These are phyloP conservation scores for Andrena bucephala DNA, from an alignment of 2,888 invertebrate genomes.

Conservation along the genomic window DNA sequence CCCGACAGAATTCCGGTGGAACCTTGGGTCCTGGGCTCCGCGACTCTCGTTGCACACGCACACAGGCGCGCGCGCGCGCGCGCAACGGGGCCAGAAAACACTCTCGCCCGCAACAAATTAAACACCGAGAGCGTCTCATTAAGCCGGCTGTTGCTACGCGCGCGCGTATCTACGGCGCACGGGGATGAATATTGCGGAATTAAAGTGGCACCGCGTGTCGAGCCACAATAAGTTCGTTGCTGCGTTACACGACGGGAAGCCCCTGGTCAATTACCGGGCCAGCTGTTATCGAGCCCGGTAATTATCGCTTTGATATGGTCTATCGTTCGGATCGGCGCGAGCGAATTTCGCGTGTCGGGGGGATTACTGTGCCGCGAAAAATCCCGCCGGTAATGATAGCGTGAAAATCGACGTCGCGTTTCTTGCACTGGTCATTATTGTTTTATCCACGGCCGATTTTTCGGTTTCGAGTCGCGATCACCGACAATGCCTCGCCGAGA, in stretches of 20 bases:
- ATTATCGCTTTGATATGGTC: constrained; percentile 56
- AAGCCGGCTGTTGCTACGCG: constrained; percentile 26
- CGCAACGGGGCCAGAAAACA: not conserved
- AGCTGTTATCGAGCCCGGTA: constrained; percentile 46
- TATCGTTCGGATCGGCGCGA: constrained; percentile 27
- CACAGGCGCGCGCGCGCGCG: not conserved
- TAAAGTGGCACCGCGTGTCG: constrained; percentile 42
- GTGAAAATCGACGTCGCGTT: not conserved
- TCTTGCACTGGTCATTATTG: not conserved
- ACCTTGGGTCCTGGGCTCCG: constrained; percentile 1
- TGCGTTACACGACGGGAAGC: constrained; percentile 32
- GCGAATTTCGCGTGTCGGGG: constrained; percentile 17
- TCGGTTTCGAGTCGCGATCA: not conserved
- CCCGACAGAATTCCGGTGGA: constrained; percentile 45
- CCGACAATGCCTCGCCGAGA: not conserved
- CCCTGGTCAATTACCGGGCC: constrained; percentile 31
- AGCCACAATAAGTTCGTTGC: constrained; percentile 43
- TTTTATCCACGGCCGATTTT: constrained; percentile 9
- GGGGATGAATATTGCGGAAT: constrained; percentile 50
- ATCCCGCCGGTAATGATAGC: not conserved
- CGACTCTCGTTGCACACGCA: constrained; percentile 14
- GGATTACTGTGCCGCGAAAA: constrained; percentile 1
- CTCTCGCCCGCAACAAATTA: constrained; percentile 48
- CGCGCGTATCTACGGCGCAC: constrained; percentile 1
- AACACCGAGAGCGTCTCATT: constrained; percentile 54